Evolutionary conservation across 2,113 vertebrate species (phyloP).

Genomic region (Lucifuga dentata): DNA sequence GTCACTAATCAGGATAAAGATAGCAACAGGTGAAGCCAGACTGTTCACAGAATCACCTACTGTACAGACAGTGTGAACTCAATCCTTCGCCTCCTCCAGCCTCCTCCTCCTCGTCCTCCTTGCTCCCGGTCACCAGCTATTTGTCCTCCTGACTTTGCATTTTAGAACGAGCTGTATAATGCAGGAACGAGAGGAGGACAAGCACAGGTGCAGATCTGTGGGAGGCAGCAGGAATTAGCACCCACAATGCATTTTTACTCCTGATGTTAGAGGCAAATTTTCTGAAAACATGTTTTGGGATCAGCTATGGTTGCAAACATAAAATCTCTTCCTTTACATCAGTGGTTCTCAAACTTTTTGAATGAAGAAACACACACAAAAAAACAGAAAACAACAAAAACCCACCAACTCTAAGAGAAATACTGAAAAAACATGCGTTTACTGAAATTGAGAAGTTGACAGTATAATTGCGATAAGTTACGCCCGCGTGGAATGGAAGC

Average conservation of each 20-base stretch:
- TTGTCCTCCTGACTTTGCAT: constrained; percentile 10
- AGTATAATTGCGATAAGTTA: too few relatives aligned
- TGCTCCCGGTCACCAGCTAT: neutral
- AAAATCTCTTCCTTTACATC: neutral
- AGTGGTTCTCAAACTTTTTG: too few relatives aligned
- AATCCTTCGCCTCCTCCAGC: constrained; percentile 53
- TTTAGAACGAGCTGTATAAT: neutral
- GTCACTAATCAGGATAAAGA: constrained; percentile 70
- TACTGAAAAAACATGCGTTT: too few relatives aligned
- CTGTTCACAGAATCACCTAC: constrained; percentile 54
- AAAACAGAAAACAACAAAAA: too few relatives aligned
- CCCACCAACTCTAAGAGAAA: too few relatives aligned
- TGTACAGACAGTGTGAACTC: constrained; percentile 65
- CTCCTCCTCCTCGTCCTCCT: too few relatives aligned
- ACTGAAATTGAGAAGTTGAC: too few relatives aligned
- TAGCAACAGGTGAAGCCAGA: constrained; percentile 51
- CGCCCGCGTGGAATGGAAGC: too few relatives aligned
- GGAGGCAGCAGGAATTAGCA: neutral
- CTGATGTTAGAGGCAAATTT: neutral
- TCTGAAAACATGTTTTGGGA: neutral
- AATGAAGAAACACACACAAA: neutral
- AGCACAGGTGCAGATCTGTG: constrained; percentile 14
- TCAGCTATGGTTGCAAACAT: neutral
- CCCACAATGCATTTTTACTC: too few relatives aligned
- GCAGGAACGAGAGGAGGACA: constrained; percentile 8